A percentile compares a stretch with the other conserved stretches of the same genome.
phyloP scores from a whole-genome alignment of 1,140 invertebrate species.

The Proales similis region DNA sequence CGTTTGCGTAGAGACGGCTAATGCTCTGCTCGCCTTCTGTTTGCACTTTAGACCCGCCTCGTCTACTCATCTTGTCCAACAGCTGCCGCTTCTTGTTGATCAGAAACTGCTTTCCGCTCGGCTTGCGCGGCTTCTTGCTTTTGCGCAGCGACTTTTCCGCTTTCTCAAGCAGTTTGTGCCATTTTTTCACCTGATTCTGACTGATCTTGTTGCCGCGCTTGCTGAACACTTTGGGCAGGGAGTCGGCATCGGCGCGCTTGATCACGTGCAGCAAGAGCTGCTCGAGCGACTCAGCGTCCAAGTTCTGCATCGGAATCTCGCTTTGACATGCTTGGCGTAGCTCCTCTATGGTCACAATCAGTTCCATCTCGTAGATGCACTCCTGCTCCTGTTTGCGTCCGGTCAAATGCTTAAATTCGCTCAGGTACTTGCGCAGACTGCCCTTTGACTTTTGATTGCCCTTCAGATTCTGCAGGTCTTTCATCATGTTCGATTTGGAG shows the following conservation, averaged over 20 bases:
- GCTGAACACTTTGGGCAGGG: not conserved
- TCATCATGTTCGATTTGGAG: conserved; percentile 13
- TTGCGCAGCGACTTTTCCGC: not conserved
- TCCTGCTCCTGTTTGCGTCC: not conserved
- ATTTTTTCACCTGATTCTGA: conserved; percentile 28
- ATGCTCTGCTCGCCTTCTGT: not conserved
- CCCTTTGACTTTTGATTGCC: not conserved
- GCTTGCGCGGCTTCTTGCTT: too few species aligned
- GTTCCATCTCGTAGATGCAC: not conserved
- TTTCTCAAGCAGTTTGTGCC: conserved; percentile 21
- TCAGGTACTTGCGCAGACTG: conserved; percentile 27
- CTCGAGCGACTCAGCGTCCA: not conserved
- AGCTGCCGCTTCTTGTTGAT: conserved; percentile 20
- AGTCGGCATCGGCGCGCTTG: conserved; percentile 2
- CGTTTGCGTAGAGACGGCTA: conserved; percentile 25
- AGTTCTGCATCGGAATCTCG: conserved; percentile 19
- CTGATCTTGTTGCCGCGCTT: conserved; percentile 34
- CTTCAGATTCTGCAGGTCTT: conserved; percentile 24
- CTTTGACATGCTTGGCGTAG: conserved; percentile 2
- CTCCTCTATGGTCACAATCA: conserved; percentile 6
- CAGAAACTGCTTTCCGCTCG: conserved; percentile 18
- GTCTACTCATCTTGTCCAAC: conserved; percentile 10
- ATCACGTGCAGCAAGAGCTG: not conserved
- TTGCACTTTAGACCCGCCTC: not conserved
- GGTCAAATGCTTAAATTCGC: conserved; percentile 28